Evolutionary conservation across 2,797 vertebrate genomes (phyloP).

Genomic region (Lepilemur ruficaudatus): DNA sequence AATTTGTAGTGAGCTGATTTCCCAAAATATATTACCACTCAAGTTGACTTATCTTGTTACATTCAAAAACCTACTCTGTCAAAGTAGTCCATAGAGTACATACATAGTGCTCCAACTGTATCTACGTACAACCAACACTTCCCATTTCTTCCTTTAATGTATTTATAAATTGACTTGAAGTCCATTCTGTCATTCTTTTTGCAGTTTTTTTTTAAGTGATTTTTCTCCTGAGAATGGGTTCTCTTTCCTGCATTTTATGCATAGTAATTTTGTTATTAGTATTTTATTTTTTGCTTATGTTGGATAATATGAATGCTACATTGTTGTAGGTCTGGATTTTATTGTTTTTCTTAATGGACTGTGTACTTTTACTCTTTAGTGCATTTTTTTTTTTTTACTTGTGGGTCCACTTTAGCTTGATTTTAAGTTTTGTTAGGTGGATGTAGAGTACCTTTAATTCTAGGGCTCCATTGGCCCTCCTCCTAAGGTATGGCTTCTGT

Average conservation of each 20-base stretch:
- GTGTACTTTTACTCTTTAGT: not conserved
- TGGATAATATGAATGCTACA: not conserved
- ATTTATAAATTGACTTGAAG: not conserved
- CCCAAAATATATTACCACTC: too few relatives aligned
- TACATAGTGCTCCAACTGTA: too few relatives aligned
- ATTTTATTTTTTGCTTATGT: not conserved
- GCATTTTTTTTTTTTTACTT: not conserved
- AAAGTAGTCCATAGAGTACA: too few relatives aligned
- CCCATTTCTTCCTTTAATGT: too few relatives aligned
- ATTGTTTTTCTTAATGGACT: not conserved
- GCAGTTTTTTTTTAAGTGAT: not conserved
- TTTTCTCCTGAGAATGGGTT: not conserved
- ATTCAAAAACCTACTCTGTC: too few relatives aligned
- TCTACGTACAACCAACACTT: too few relatives aligned
- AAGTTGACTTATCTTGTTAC: too few relatives aligned
- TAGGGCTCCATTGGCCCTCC: not conserved
- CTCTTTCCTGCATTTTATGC: not conserved
- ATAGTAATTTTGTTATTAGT: not conserved
- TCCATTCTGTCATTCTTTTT: not conserved
- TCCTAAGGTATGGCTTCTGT: not conserved
- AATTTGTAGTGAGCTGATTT: too few relatives aligned
- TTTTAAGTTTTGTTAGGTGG: not conserved
- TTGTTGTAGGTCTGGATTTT: not conserved
- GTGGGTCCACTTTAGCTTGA: not conserved
- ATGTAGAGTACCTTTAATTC: not conserved